Base-by-base conservation (phyloP, 2,888 invertebrate genomes). In the Cephus spinipes region DNA sequence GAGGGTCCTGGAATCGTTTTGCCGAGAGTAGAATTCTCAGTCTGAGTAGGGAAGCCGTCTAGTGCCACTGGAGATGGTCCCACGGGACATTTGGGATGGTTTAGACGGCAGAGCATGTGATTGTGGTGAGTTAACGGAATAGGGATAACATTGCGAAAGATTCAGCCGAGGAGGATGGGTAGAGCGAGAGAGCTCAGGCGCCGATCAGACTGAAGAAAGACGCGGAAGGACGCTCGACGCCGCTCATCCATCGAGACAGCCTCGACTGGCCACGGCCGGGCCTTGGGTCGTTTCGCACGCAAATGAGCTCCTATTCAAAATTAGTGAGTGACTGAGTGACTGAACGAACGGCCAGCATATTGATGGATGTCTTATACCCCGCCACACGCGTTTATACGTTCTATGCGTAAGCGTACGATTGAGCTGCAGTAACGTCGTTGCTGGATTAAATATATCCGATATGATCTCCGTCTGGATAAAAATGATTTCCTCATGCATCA, bases 301-400 rank as follows among this genome's bases (percentile, higher is more conserved):
- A 88, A 89, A 89, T 85, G 87, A 89, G 87, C 83, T 74, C 81
- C 89, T 88, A 89, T 89, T 88, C 87, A 89, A 88, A 88, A 89
- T 89, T 89, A 88, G 87, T 85, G 84, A 84, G 79, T 77, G 73
- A 74, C 74, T 74, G 74, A 74, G 34, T 36, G 40, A 76, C 78
- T 55, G 75, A 76, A 68, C 76, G 78, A 73, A 36, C 76, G 34
- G 74, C 15, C 34, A 74, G 73, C 71, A 34, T 80, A 81, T 82
- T 79, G 87, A 84, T 81, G 80, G 79, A 80, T 74, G 74, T 75
- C 68, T 80, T 79, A 23, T 55, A 69, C 55, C 34, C 78, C 34
- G 73, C 69, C 31, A 69, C 73, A 73, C 40, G 31, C 32, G 32
- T 71, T 34, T 71, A 34, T 71, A 77, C 68, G 68, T 55, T 9